phyloP scores from a whole-genome alignment of 1,140 invertebrate species.

The Eurytemora carolleeae region DNA sequence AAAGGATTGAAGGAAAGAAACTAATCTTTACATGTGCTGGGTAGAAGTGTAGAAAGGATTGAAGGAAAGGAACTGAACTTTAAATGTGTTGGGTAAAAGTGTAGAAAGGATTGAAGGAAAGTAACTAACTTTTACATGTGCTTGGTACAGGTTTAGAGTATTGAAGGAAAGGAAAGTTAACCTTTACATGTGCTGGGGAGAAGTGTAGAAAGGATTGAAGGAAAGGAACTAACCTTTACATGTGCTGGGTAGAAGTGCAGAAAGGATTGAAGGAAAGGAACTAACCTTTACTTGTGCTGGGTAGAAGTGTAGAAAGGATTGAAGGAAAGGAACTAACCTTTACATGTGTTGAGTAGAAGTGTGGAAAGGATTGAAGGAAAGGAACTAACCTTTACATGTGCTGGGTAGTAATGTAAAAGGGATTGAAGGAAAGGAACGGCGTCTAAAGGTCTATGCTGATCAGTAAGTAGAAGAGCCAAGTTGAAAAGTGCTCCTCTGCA shows the following conservation, averaged over 20 bases:
- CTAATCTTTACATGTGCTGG: too few relatives aligned
- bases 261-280: neutral
- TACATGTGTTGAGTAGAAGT: neutral
- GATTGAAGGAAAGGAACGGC: slow-evolving; percentile 7
- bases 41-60: too few relatives aligned
- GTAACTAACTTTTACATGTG: too few relatives aligned
- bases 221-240: too few relatives aligned
- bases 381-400: slow-evolving; percentile 4
- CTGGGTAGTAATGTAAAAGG: slow-evolving; percentile 8
- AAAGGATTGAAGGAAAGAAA: too few relatives aligned
- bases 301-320: slow-evolving; percentile 12
- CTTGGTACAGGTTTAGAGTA: too few relatives aligned
- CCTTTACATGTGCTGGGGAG: too few relatives aligned
- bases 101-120: too few relatives aligned
- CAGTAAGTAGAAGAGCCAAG: slow-evolving; percentile 7
- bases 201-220: too few relatives aligned
- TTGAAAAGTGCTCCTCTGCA: slow-evolving; percentile 8
- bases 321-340: slow-evolving; percentile 7
- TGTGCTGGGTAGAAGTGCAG: neutral
- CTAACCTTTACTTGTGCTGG: neutral
- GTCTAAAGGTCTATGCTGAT: slow-evolving; percentile 3
- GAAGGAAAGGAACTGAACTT: too few relatives aligned
- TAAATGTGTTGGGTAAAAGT: too few relatives aligned
- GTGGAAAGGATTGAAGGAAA: neutral
- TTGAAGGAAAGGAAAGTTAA: too few relatives aligned